Evolutionary conservation across 2,113 vertebrate species (phyloP).

Genomic region (Dascyllus trimaculatus): DNA sequence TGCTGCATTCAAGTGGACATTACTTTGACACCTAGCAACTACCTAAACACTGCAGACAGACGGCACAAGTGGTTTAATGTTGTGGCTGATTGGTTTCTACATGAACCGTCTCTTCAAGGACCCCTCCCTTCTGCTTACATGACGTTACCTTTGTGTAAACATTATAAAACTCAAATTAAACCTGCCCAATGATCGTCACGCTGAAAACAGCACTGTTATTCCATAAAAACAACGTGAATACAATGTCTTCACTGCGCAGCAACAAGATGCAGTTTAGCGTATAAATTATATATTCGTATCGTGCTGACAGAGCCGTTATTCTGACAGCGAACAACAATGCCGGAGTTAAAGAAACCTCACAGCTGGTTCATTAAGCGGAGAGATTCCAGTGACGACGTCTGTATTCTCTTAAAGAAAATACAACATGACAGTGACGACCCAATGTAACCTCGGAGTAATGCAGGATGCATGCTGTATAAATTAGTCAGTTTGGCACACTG

Average conservation of each 20-base stretch:
- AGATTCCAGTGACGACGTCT: neutral
- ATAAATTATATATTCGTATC: neutral
- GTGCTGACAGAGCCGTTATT: neutral
- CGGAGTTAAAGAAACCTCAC: neutral
- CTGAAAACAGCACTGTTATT: neutral
- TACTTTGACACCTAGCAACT: no score
- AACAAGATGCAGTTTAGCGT: neutral
- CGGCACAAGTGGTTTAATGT: no score
- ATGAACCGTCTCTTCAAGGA: no score
- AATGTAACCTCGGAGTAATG: neutral
- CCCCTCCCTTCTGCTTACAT: no score
- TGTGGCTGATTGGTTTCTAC: no score
- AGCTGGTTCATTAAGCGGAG: conserved; percentile 12
- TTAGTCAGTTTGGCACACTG: neutral
- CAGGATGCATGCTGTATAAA: conserved; percentile 10
- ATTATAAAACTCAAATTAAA: no score
- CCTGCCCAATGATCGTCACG: no score
- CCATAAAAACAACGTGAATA: neutral
- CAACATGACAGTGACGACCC: conserved; percentile 17
- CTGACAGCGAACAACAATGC: neutral
- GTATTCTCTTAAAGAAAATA: neutral
- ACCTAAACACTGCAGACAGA: no score
- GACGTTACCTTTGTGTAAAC: no score
- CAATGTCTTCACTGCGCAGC: neutral
- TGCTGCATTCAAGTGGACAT: no score